These are phyloP conservation scores for Philhelius pedissequus DNA, from an alignment of 2,888 invertebrate genomes.

Conservation along the genomic window DNA sequence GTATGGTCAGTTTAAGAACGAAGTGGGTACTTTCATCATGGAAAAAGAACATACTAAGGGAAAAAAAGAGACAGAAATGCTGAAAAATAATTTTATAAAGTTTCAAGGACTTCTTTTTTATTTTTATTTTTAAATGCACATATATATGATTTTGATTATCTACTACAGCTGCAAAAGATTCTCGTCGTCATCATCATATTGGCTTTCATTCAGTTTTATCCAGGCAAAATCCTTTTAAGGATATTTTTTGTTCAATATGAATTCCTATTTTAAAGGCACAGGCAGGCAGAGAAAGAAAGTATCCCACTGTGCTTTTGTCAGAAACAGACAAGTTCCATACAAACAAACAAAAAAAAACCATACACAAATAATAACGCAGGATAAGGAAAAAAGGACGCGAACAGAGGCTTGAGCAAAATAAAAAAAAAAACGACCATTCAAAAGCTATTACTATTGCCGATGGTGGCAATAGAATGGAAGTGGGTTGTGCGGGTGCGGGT, in stretches of 20 bases:
- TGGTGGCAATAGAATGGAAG: not conserved
- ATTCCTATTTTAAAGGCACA: constrained; percentile 1
- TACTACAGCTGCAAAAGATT: not conserved
- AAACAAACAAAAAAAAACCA: constrained; percentile 26
- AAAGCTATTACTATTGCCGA: constrained; percentile 44
- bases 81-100: not conserved
- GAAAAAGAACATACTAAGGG: not conserved
- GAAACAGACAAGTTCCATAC: constrained; percentile 38
- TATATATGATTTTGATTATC: not conserved
- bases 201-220: constrained; percentile 6
- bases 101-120: not conserved
- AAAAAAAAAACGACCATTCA: constrained; percentile 6
- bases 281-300: constrained; percentile 26
- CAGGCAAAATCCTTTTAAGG: constrained; percentile 21
- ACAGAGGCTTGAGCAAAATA: not conserved
- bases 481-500: not conserved
- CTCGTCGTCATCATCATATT: not conserved
- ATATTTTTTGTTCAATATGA: constrained; percentile 36
- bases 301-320: constrained; percentile 39
- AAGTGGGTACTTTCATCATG: not conserved
- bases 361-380: constrained; percentile 52
- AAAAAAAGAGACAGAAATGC: not conserved
- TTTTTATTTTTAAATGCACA: not conserved
- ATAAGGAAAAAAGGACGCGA: constrained; percentile 14
- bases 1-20: constrained; percentile 16